A percentile compares a stretch with the other conserved stretches of the same genome.
phyloP scores from a whole-genome alignment of 2,888 invertebrate species.

The Caenorhabditis sp. region DNA sequence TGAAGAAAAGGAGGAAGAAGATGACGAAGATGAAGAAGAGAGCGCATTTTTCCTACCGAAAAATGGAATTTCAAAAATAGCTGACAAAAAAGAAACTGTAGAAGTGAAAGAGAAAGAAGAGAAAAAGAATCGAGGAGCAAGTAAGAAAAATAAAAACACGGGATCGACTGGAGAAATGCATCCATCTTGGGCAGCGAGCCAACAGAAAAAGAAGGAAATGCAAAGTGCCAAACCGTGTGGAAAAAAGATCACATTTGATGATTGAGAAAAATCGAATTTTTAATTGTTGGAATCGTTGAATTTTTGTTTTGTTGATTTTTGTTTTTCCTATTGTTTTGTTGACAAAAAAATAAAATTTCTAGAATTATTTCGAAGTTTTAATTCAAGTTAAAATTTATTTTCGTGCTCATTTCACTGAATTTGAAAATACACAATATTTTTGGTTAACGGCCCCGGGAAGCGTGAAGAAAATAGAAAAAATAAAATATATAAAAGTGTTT shows the following conservation, averaged over 20 bases:
- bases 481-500: too few species aligned
- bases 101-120: conserved; percentile 5
- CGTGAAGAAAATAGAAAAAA: too few species aligned
- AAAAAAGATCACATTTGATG: conserved; percentile 34
- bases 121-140: conserved; percentile 18
- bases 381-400: background rate
- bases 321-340: background rate
- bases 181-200: conserved; percentile 38
- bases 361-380: background rate
- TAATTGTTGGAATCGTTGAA: background rate
- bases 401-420: too few species aligned
- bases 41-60: conserved; percentile 27
- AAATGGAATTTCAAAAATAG: background rate
- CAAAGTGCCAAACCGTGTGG: conserved; percentile 32
- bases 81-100: background rate
- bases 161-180: conserved; percentile 17
- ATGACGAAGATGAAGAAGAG: conserved; percentile 22
- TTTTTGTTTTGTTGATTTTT: conserved; percentile 17
- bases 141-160: conserved; percentile 19
- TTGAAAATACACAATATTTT: too few species aligned
- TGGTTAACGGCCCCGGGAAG: too few species aligned
- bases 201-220: conserved; percentile 29
- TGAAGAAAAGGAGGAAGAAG: background rate
- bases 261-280: conserved; percentile 26
- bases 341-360: background rate